Evolutionary conservation across 2,797 vertebrate species (phyloP).

Genomic region (Pagetopsis macropterus): DNA sequence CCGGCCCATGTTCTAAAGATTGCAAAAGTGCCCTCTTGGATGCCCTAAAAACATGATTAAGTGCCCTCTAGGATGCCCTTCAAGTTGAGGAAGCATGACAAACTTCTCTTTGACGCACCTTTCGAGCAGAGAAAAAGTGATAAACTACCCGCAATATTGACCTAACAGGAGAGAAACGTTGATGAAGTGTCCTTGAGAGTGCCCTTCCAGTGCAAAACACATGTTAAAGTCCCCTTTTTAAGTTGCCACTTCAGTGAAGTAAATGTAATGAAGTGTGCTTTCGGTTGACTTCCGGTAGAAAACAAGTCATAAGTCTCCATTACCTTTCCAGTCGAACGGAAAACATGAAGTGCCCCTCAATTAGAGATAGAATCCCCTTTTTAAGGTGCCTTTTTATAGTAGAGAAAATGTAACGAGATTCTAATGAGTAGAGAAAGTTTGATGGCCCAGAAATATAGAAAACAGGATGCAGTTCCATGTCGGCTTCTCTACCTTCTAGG

Average conservation of each 20-base stretch:
- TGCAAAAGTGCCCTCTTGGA: no score
- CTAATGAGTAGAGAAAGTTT: no score
- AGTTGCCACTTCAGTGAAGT: no score
- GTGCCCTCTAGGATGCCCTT: no score
- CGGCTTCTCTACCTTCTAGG: no score
- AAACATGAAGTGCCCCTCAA: no score
- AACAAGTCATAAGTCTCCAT: not conserved
- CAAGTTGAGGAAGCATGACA: not conserved
- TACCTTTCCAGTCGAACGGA: not conserved
- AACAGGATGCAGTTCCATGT: no score
- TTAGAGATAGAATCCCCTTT: no score
- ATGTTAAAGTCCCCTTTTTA: no score
- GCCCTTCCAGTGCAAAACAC: not conserved
- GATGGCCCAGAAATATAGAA: no score
- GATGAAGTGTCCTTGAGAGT: not conserved
- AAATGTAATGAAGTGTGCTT: not conserved
- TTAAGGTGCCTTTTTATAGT: not conserved
- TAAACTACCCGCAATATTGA: not conserved
- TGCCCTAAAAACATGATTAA: no score
- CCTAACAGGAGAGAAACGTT: not conserved
- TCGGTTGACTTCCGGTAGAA: not conserved
- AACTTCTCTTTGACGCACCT: not conserved
- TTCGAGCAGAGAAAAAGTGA: not conserved
- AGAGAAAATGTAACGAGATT: not conserved
- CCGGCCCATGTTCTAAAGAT: no score